Evolutionary conservation across 23 tunicate genomes (phyloP).

Genomic region (Ascidia mentula): DNA sequence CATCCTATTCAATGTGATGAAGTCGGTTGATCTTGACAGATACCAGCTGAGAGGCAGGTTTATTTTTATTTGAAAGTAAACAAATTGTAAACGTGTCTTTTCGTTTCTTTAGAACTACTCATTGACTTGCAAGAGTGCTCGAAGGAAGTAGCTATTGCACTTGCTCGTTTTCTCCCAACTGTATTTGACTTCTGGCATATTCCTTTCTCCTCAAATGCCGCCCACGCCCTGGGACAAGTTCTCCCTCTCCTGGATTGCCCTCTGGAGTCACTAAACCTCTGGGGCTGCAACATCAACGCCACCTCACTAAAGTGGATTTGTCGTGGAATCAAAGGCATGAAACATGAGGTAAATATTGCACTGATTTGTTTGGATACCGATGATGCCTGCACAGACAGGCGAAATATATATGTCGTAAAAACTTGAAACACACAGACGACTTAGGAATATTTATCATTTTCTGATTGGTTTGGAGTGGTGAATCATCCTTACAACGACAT

Average conservation of each 20-base stretch:
- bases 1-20: too few species aligned
- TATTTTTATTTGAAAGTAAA: too few species aligned
- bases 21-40: too few species aligned
- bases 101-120: not conserved
- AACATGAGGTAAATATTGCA: slow-evolving; percentile 7
- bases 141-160: not conserved
- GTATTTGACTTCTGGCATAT: not conserved
- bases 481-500: too few species aligned
- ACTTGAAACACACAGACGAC: too few species aligned
- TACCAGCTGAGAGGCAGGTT: too few species aligned
- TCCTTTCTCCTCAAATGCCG: not conserved
- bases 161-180: not conserved
- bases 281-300: not conserved
- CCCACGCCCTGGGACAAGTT: not conserved
- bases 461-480: too few species aligned
- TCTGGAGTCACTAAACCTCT: not conserved
- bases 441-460: too few species aligned
- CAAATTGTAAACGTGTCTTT: too few species aligned
- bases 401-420: too few species aligned
- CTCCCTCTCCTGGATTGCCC: not conserved
- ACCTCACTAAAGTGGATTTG: not conserved
- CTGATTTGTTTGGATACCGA: too few species aligned
- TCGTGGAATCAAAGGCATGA: not conserved
- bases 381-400: too few species aligned
- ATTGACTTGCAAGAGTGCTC: not conserved